Evolutionary conservation across 2,888 invertebrate genomes (phyloP).

Genomic region (Ischnus inquisitorius): DNA sequence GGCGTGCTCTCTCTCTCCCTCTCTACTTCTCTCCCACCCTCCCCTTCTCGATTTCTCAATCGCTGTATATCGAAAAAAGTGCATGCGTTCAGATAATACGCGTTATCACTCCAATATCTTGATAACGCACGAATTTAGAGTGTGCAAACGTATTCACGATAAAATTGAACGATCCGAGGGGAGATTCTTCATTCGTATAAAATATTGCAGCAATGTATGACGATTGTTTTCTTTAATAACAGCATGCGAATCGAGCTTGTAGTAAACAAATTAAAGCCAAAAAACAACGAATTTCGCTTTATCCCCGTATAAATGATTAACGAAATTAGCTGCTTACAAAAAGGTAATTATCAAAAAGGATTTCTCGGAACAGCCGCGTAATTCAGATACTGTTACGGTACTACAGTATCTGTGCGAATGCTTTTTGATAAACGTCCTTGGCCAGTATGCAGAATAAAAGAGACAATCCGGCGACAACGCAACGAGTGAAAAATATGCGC

Average conservation of each 20-base stretch:
- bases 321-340: background rate
- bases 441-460: constrained; percentile 41
- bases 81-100: background rate
- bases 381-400: background rate
- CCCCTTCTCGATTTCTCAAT: too few relatives aligned
- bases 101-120: constrained; percentile 6
- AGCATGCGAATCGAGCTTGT: too few relatives aligned
- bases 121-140: background rate
- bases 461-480: constrained; percentile 38
- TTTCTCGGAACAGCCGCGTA: background rate
- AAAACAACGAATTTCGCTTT: too few relatives aligned
- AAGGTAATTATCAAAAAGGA: background rate
- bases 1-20: constrained; percentile 20
- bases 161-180: background rate
- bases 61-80: constrained; percentile 3
- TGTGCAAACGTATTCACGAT: background rate
- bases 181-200: background rate
- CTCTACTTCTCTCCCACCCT: too few relatives aligned
- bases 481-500: constrained; percentile 32
- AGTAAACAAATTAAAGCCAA: too few relatives aligned
- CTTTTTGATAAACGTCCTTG: constrained; percentile 45
- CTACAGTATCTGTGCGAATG: constrained; percentile 9
- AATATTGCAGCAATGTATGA: background rate
- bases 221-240: too few relatives aligned
- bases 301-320: too few relatives aligned